Base-by-base conservation (phyloP, 2,113 vertebrate genomes). In the Phocoena sinus region DNA sequence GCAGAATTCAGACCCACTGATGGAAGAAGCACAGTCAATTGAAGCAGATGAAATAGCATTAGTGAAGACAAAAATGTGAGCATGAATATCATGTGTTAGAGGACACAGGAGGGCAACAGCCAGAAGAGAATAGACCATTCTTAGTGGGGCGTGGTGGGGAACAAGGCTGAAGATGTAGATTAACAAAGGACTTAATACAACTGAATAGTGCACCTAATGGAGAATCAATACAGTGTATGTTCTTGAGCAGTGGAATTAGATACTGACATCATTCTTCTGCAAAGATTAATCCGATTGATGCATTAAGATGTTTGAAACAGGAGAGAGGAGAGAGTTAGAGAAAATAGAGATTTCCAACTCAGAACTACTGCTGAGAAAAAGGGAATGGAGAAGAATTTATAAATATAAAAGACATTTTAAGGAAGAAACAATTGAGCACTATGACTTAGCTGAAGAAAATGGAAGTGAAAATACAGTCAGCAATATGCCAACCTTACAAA, bases 401-500 rank as follows among this genome's bases (percentile, higher is more conserved):
- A 92, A 89, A 74, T 36, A 33, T 23, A 70, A 68, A 80, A 93
- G 58, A 60, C 33, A 23, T 71, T 76, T 76, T 38, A 92, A 87
- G 68, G 14, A 80, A 91, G 67, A 79, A 73, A 28, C 63, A 74
- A 81, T 63, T 50, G n/a, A 87, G 31, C 6, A 4, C 76, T 92
- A 76, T 56, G 65, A 91, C 91, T 84, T 97, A 96, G 36, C 21
- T 14, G 20, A 53, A 90, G 58, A 94, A 80, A 90, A 91, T 25
- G 53, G 26, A 96, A 94, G 50, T 74, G 84, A 96, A 96, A 94
- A 94, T 60, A 84, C 38, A 90, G 50, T 94, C 81, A 97, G 83
- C 88, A 77, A 93, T 71, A 96, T 60, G 89, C 93, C 95, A 97
- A 25, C 81, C 91, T 96, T 98, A 93, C 53, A 77, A 96, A 95